Base-by-base conservation (phyloP, 64 coral and sea anemone genomes). In the Cladopsammia gracilis region DNA sequence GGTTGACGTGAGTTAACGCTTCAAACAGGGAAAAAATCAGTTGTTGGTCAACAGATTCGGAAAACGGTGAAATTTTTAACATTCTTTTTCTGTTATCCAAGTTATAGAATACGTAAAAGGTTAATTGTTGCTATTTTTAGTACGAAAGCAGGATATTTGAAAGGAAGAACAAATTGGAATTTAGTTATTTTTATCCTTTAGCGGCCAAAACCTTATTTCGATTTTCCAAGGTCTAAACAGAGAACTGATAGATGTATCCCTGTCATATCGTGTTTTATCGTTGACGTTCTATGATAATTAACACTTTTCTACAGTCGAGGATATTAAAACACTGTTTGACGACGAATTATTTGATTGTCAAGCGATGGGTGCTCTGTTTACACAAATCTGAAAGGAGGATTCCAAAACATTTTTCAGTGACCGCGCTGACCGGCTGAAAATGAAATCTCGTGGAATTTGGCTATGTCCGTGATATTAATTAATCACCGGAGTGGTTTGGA, bases 111-210 rank as follows among this genome's bases (percentile, higher is more conserved):
- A 82, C 16, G 25, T 22, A 84, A 20, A 24, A 50, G 62, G 60
- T 23, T 50, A 66, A 68, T 84, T 66, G 58, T 24, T 50, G 60
- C 80, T 84, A 84, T 84, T 84, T 67, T 25, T 84, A 68, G 80
- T 23, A 64, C 26, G 42, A 75, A 75, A 14, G 78, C 13, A 62
- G 42, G 58, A 26, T 59, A 19, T 54, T 77, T 77, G 48, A 79
- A 67, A 51, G 42, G 19, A 84, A 66, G 20, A 45, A 48, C 19
- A 23, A 84, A 51, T 68, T 67, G 43, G 22, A 61, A 58, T 60
- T 34, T 20, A 10, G 34, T 18, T 81, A 34, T 61, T 60, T 81
- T 81, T 43, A 81, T 14, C 15, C 57, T 20, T 18, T 48, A 46
- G 13, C 11, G 45, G 9, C 56, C 56, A 54, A 79, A 42, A 4